These are phyloP conservation scores for Mactra quadrangularis DNA, from an alignment of 1,140 invertebrate genomes.

Conservation along the genomic window DNA sequence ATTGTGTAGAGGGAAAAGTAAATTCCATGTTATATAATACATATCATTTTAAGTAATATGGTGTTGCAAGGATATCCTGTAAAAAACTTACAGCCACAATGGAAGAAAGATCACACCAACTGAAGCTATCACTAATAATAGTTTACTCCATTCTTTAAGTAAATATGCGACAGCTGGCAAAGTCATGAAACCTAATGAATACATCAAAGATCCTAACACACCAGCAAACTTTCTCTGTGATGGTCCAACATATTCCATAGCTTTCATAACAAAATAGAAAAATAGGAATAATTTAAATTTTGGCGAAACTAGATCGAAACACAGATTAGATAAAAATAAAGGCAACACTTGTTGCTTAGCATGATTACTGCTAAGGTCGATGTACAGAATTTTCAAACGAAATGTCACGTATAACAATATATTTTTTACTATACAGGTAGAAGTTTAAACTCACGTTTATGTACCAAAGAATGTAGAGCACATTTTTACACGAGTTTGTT, in stretches of 20 bases:
- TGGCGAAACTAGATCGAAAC: background rate
- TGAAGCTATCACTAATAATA: slow-evolving; percentile 89
- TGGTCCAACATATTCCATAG: slow-evolving; percentile 66
- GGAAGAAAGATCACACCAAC: slow-evolving; percentile 89
- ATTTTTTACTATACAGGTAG: no score
- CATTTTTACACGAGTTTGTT: no score
- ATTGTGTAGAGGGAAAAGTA: background rate
- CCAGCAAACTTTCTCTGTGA: slow-evolving; percentile 60
- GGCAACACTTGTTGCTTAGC: background rate
- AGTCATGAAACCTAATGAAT: slow-evolving; percentile 87
- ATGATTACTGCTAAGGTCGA: background rate
- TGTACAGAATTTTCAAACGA: background rate
- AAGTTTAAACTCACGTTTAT: no score
- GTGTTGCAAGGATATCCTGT: background rate
- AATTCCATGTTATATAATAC: background rate
- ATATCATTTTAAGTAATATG: background rate
- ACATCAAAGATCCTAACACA: slow-evolving; percentile 64
- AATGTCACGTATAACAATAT: no score
- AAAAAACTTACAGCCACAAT: slow-evolving; percentile 80
- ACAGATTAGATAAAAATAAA: background rate
- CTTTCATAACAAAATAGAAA: slow-evolving; percentile 38
- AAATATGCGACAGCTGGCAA: slow-evolving; percentile 87
- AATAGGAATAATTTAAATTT: background rate
- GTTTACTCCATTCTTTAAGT: slow-evolving; percentile 89
- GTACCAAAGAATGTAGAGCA: no score